phyloP scores from a whole-genome alignment of 2,888 invertebrate genomes.

The Tenthredo livida region DNA sequence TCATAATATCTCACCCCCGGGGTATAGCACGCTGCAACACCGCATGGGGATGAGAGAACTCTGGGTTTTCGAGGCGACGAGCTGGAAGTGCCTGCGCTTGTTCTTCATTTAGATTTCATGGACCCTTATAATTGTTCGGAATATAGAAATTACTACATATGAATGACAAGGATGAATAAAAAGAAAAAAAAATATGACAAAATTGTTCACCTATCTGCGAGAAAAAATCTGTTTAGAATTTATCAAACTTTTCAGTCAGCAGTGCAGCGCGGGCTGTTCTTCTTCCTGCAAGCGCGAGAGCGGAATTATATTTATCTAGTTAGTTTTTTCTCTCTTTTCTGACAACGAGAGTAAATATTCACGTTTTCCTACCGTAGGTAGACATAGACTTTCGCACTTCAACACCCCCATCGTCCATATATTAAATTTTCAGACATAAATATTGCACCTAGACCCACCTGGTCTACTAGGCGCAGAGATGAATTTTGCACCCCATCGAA shows the following conservation, averaged over 20 bases:
- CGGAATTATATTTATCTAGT: background rate
- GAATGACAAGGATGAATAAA: background rate
- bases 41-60: background rate
- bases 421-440: constrained; percentile 15
- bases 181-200: background rate
- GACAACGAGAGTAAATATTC: constrained; percentile 18
- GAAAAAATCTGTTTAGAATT: background rate
- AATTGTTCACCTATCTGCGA: background rate
- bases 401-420: background rate
- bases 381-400: background rate
- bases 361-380: background rate
- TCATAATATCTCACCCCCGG: background rate
- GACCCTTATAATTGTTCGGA: too few species aligned
- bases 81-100: background rate
- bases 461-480: background rate
- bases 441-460: background rate
- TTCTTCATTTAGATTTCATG: background rate
- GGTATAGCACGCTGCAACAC: background rate
- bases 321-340: background rate
- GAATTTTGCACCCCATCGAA: background rate
- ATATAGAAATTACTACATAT: background rate
- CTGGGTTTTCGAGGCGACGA: background rate
- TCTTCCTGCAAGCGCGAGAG: background rate
- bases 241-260: background rate
- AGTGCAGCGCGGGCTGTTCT: background rate